Evolutionary conservation across 2,888 invertebrate genomes (phyloP), one percentile per base, ranked within the genome.

Genomic region (Orgyia antiqua): DNA sequence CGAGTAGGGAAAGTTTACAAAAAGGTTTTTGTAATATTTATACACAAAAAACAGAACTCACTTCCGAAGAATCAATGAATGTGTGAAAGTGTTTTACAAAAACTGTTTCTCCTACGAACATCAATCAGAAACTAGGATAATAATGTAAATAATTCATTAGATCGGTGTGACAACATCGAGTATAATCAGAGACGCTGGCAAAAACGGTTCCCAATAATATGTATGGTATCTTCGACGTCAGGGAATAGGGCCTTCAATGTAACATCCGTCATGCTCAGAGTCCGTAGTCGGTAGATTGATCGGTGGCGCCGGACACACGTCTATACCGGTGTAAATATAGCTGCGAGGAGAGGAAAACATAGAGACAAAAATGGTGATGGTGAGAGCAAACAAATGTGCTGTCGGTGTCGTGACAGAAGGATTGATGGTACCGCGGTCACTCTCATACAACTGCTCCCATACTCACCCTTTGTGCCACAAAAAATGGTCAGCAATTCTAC

Each of bases 341-440:
- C 59, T 37, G 20, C 34, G 7, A 39, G 25, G 26, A 47, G 50
- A 56, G 62, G 63, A 64, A 64, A 69, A 71, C 62, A 58, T 67
- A 65, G 68, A 77, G 82, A 82, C 83, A 82, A 78, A 79, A 82
- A 79, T 82, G 72, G 78, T 67, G 76, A 64, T 10, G 10, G 11
- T 23, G 24, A 13, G 67, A 79, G 61, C 77, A 83, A 83, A 84
- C 80, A 83, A 84, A 83, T 84, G 80, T 57, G 70, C 74, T 77
- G 80, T 82, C 82, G 77, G 79, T 82, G 65, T 58, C 57, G 60
- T 74, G 82, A 78, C 83, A 79, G 71, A 69, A 79, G 76, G 83
- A 84, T 83, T 79, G 80, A 83, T 84, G 71, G 82, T 75, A 64
- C 55, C 45, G 47, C 44, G 36, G 39, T 24, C 18, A 35, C 38